Evolutionary conservation across 1,140 invertebrate genomes (phyloP).

Genomic region (Idris sp.): DNA sequence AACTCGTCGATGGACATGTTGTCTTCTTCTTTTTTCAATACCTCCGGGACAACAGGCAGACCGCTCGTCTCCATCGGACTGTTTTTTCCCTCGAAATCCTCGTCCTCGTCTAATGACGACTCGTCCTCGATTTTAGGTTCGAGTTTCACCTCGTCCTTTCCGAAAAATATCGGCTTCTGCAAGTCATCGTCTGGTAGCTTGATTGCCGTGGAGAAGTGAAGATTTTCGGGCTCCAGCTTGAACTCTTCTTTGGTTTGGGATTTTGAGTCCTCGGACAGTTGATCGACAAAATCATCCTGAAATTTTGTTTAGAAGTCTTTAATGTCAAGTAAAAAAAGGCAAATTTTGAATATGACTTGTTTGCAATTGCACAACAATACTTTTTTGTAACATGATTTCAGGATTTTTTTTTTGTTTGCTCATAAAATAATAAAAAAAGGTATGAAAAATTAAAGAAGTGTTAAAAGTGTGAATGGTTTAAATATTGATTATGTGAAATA

Average conservation of each 20-base stretch:
- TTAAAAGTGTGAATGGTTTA: background rate
- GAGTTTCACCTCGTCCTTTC: slow-evolving; percentile 12
- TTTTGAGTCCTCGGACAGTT: slow-evolving; percentile 66
- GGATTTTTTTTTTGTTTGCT: background rate
- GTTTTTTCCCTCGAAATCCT: slow-evolving; percentile 1
- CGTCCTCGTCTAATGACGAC: background rate
- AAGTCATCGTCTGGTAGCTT: background rate
- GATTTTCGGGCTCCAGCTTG: background rate
- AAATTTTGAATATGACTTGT: no score
- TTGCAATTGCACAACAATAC: no score
- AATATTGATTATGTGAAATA: slow-evolving; percentile 19
- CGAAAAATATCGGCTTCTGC: background rate
- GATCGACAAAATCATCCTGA: slow-evolving; percentile 70
- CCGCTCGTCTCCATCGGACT: slow-evolving; percentile 8
- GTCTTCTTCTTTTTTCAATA: slow-evolving; percentile 60
- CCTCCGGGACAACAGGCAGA: background rate
- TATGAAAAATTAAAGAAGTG: slow-evolving; percentile 5
- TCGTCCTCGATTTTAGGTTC: slow-evolving; percentile 41
- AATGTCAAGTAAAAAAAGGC: no score
- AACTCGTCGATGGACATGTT: slow-evolving; percentile 73
- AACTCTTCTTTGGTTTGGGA: slow-evolving; percentile 28
- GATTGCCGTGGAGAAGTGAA: background rate
- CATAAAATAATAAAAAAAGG: slow-evolving; percentile 16
- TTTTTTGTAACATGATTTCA: no score
- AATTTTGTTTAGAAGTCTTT: slow-evolving; percentile 22